Evolutionary conservation across 2,888 invertebrate species (phyloP), one percentile per base, ranked within the genome.

Genomic region (Bruchidius siliquastri): DNA sequence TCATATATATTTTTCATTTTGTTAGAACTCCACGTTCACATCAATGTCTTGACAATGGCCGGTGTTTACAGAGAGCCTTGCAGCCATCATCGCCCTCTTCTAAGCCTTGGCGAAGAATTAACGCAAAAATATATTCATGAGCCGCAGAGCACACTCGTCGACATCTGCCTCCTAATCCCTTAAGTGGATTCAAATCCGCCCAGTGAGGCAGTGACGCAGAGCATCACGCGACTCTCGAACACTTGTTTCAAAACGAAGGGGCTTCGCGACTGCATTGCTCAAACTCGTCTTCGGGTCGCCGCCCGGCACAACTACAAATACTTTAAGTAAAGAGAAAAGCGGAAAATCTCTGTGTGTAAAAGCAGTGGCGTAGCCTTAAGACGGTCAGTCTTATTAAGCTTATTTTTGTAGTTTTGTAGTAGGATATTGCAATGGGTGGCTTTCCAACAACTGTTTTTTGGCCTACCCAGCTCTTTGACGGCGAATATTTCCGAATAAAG

Each of bases 121-220:
- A 49, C 49, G 49, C 49, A 49, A 49, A 49, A 49, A 49, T 49
- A 49, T 49, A 49, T 49, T 49, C 49, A 49, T 49, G 49, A 49
- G 49, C 49, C 49, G 49, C 49, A 49, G 49, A 49, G 49, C 49
- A 49, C 49, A 49, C 49, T 49, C 49, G 49, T 49, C 72, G 6
- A 71, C 66, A 79, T 80, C 80, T 79, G 80, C 79, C 76, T 80
- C 81, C 82, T 85, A 85, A 85, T 85, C 85, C 83, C 80, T 85
- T 84, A 85, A 85, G 85, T 85, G 85, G 84, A 85, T 85, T 84
- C 83, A 84, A 85, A 85, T 84, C 84, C 84, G 79, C 77, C 80
- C 49, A 13, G 18, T 49, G 49, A 49, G 6, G 49, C 18, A 13
- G 49, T 82, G 81, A 78, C 80, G 77, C 77, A 77, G 80, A 70